These are phyloP conservation scores for Capricornis sumatraensis DNA, from an alignment of 2,113 vertebrate species.

Conservation along the genomic window DNA sequence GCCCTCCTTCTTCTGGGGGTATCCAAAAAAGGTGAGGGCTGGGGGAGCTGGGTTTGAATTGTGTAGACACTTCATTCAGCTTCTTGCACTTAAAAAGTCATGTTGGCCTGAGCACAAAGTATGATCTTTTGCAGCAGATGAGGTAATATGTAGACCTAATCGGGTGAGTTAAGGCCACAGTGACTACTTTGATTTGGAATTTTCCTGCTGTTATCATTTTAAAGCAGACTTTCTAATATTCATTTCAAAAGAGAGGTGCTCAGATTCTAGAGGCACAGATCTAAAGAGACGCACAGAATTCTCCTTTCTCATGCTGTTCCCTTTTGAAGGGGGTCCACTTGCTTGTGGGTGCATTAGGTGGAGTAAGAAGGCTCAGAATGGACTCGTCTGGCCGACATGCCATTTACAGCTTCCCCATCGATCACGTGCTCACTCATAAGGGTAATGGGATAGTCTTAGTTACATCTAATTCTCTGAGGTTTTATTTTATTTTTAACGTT, in stretches of 20 bases:
- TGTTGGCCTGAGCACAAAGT: not conserved
- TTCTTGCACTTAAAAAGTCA: not conserved
- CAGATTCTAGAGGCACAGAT: not conserved
- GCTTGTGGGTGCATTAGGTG: too few relatives aligned
- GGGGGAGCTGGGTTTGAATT: not conserved
- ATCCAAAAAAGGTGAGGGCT: not conserved
- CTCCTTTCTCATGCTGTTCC: not conserved
- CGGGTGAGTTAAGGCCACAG: slow-evolving; percentile 32
- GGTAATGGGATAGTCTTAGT: not conserved
- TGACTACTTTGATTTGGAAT: slow-evolving; percentile 61
- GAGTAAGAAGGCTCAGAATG: not conserved
- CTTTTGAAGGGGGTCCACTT: not conserved
- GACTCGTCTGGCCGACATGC: not conserved
- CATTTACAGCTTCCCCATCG: not conserved
- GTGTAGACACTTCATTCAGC: not conserved
- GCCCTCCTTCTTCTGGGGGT: not conserved
- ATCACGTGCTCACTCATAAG: not conserved
- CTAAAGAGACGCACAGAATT: not conserved
- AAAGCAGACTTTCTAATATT: slow-evolving; percentile 8
- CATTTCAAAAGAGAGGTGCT: not conserved
- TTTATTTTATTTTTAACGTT: not conserved
- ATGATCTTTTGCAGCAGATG: not conserved
- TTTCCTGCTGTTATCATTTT: slow-evolving; percentile 26
- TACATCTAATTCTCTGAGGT: not conserved
- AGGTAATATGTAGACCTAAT: slow-evolving; percentile 21